Evolutionary conservation across 2,113 vertebrate genomes (phyloP).

Genomic region (Paramisgurnus dabryanus): DNA sequence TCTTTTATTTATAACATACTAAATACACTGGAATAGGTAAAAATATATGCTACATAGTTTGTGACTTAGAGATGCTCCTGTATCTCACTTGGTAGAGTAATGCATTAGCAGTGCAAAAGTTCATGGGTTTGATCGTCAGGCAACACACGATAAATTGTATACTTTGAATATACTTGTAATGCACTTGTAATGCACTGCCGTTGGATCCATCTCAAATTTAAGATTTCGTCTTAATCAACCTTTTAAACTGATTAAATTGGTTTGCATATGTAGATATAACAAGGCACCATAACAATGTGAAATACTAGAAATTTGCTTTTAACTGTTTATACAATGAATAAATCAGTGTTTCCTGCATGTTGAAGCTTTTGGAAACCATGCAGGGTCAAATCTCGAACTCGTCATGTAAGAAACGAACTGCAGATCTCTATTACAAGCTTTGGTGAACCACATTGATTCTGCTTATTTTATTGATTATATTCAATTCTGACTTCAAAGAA

Average conservation of each 20-base stretch:
- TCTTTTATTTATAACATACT: too few species aligned
- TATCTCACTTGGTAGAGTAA: too few species aligned
- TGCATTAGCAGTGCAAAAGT: too few species aligned
- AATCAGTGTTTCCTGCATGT: neutral
- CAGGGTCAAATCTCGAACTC: neutral
- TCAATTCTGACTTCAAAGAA: neutral
- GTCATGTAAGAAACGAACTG: neutral
- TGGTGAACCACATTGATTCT: neutral
- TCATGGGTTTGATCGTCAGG: too few species aligned
- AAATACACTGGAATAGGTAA: too few species aligned
- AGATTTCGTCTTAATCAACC: neutral
- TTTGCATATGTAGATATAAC: neutral
- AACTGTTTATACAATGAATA: neutral
- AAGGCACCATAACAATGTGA: neutral
- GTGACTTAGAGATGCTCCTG: too few species aligned
- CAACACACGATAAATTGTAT: too few species aligned
- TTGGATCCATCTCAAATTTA: neutral
- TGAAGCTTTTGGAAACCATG: neutral
- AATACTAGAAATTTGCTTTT: neutral
- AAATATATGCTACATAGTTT: too few species aligned
- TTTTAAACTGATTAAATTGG: neutral
- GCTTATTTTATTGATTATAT: constrained; percentile 5
- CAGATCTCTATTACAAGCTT: neutral
- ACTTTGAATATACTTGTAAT: too few species aligned
- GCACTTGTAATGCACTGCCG: neutral